These are phyloP conservation scores for Xanthia togata DNA, from an alignment of 2,888 invertebrate genomes.

Conservation along the genomic window DNA sequence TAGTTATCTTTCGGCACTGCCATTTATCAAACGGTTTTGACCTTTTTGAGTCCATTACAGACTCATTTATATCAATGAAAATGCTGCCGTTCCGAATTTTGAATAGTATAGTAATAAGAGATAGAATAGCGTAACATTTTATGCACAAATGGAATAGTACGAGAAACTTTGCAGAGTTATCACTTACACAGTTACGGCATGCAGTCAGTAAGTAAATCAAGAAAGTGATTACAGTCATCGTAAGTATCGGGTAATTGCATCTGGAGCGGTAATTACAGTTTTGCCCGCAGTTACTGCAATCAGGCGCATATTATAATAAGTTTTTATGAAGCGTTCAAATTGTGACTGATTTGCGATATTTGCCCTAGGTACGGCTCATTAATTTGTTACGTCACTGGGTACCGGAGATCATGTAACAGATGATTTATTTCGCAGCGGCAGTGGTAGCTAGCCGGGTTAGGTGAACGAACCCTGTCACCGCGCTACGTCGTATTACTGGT, in stretches of 20 bases:
- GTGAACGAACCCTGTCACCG: constrained; percentile 89
- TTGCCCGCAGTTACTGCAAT: constrained; percentile 58
- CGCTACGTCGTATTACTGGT: constrained; percentile 82
- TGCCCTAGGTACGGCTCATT: constrained; percentile 71
- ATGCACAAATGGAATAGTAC: constrained; percentile 38
- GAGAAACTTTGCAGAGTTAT: constrained; percentile 44
- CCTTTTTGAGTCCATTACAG: constrained; percentile 40
- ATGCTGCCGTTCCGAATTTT: constrained; percentile 14
- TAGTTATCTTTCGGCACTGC: constrained; percentile 48
- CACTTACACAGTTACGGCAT: constrained; percentile 50
- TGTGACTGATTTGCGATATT: constrained; percentile 64
- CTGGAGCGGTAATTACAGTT: constrained; percentile 55
- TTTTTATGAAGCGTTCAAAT: constrained; percentile 54
- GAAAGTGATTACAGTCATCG: constrained; percentile 59
- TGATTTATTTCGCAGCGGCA: constrained; percentile 82
- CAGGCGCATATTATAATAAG: constrained; percentile 53
- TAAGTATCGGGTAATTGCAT: constrained; percentile 60
- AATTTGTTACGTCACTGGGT: constrained; percentile 77
- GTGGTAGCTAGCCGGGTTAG: constrained; percentile 77
- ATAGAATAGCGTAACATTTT: background rate
- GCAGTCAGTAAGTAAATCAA: constrained; percentile 58
- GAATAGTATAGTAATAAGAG: constrained; percentile 18
- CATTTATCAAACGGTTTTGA: constrained; percentile 48
- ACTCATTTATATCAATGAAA: constrained; percentile 50
- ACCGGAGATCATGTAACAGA: constrained; percentile 76